These are phyloP conservation scores for Hemaris fuciformis DNA, from an alignment of 2,888 invertebrate species.

Conservation along the genomic window DNA sequence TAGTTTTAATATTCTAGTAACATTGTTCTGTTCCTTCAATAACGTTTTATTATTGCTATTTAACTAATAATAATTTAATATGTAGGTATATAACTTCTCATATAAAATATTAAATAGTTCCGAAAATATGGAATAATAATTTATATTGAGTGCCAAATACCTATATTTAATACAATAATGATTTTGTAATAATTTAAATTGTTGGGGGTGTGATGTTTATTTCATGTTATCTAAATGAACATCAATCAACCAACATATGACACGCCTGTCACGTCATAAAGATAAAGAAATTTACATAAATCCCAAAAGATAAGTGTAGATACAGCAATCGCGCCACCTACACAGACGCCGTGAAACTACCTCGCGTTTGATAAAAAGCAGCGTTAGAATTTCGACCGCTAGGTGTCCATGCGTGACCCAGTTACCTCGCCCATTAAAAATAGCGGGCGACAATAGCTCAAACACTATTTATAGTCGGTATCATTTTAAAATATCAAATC, in stretches of 20 bases:
- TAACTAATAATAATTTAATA: not conserved
- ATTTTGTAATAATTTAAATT: too few species aligned
- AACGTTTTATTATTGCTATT: not conserved
- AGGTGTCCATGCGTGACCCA: slow-evolving; percentile 70
- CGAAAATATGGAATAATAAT: too few species aligned
- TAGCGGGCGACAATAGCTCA: slow-evolving; percentile 78
- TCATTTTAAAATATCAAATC: slow-evolving; percentile 54
- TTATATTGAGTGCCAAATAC: too few species aligned
- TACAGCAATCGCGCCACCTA: slow-evolving; percentile 13
- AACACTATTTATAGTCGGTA: slow-evolving; percentile 77
- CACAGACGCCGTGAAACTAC: not conserved
- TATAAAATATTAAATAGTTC: too few species aligned
- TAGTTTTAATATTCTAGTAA: not conserved
- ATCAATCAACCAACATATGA: slow-evolving; percentile 1
- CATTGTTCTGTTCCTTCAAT: not conserved
- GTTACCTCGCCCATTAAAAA: slow-evolving; percentile 74
- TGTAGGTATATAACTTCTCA: too few species aligned
- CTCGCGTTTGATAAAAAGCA: not conserved
- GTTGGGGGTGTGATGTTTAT: not conserved
- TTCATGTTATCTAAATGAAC: not conserved
- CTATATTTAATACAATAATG: not conserved
- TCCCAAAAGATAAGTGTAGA: slow-evolving; percentile 3
- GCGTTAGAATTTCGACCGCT: slow-evolving; percentile 19
- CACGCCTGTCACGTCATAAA: slow-evolving; percentile 3
- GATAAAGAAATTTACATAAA: slow-evolving; percentile 10